Conservation (phyloP, 2,797 vertebrate genomes). For the Eupleurogrammus muticus region DNA sequence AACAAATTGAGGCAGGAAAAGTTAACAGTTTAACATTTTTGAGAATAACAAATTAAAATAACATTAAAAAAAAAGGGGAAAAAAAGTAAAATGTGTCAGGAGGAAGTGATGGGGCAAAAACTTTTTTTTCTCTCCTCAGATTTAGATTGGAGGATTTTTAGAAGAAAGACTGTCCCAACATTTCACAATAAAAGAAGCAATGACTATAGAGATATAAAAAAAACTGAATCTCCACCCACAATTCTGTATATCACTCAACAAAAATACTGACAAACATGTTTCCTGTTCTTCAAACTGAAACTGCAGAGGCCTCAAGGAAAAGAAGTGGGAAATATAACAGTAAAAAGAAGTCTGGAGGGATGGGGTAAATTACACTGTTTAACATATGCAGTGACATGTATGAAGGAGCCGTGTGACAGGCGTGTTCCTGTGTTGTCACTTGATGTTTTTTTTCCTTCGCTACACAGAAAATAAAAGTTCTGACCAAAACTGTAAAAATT, state of each 20-base stretch:
- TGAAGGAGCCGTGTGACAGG: not conserved
- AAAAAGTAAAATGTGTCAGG: not conserved
- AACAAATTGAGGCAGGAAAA: not conserved
- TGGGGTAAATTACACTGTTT: not conserved
- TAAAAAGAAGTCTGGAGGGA: not conserved
- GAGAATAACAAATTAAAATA: not conserved
- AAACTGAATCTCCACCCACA: not conserved
- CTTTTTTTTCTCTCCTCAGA: too few relatives aligned
- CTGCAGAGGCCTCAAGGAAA: conserved; percentile 34
- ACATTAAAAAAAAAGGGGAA: not conserved
- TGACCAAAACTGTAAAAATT: too few relatives aligned
- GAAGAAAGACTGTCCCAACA: conserved; percentile 6
- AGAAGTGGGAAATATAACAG: not conserved
- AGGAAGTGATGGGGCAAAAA: not conserved
- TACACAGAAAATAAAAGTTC: too few relatives aligned
- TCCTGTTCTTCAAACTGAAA: not conserved
- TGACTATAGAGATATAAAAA: not conserved
- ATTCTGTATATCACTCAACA: not conserved
- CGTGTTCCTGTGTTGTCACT: not conserved
- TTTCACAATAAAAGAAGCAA: conserved; percentile 44
- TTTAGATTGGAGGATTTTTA: too few relatives aligned
- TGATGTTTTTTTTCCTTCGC: too few relatives aligned
- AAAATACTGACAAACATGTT: conserved; percentile 1
- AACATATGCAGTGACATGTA: not conserved
- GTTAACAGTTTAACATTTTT: not conserved